Percentiles rank a stretch among this genome's conserved stretches.
Conservation (phyloP, 1,140 invertebrate species). For the Leptinotarsa defecta region DNA sequence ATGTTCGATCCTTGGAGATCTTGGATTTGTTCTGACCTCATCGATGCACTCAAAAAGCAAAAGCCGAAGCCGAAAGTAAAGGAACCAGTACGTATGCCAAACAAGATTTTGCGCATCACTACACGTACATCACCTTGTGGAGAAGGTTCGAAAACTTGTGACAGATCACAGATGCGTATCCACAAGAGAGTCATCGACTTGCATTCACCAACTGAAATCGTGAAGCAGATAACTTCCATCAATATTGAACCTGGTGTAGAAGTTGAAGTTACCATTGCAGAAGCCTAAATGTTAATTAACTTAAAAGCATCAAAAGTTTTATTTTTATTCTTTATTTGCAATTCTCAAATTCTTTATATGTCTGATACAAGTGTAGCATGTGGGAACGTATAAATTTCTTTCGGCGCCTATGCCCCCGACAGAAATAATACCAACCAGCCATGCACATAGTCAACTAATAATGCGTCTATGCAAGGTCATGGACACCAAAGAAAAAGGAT, state of each 20-base stretch:
- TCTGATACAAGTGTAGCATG: too few species aligned
- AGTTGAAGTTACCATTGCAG: slow-evolving; percentile 98
- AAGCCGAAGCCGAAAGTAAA: slow-evolving; percentile 84
- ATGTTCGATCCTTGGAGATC: slow-evolving; percentile 96
- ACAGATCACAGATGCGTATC: slow-evolving; percentile 96
- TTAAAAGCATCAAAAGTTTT: slow-evolving; percentile 29
- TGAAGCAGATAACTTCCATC: slow-evolving; percentile 99
- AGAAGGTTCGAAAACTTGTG: slow-evolving; percentile 99
- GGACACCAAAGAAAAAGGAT: slow-evolving; percentile 3
- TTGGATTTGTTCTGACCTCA: slow-evolving; percentile 95
- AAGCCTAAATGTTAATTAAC: slow-evolving; percentile 64
- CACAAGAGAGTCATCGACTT: slow-evolving; percentile 99
- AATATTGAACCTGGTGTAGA: slow-evolving; percentile 99
- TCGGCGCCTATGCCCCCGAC: not conserved
- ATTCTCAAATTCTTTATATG: too few species aligned
- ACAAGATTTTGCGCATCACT: slow-evolving; percentile 93
- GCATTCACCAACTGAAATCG: slow-evolving; percentile 96
- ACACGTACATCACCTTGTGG: slow-evolving; percentile 99
- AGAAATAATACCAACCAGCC: not conserved
- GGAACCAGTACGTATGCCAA: slow-evolving; percentile 96
- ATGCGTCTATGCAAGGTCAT: not conserved
- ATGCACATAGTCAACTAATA: slow-evolving; percentile 5
- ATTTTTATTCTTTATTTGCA: too few species aligned
- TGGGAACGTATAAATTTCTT: not conserved
- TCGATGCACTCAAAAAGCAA: slow-evolving; percentile 95